Evolutionary conservation across 2,113 vertebrate genomes (phyloP), one percentile per base, ranked within the genome.

Genomic region (Todiramphus saurophagus): DNA sequence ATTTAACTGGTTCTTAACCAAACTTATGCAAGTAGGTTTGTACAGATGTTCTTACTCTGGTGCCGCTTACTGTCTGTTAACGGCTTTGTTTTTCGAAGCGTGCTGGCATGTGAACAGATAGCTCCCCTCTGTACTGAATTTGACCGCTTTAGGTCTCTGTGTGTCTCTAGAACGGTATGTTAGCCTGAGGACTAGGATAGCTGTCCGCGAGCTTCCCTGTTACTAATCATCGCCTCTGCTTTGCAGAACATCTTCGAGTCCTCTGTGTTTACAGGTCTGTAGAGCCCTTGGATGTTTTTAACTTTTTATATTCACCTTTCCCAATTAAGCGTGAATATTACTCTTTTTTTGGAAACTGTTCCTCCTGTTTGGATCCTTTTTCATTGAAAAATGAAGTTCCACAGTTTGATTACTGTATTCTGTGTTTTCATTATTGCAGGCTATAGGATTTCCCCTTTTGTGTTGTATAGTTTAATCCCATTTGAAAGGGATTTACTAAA

Each of bases 171-270:
- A 92, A 15, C 0, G 16, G 39, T 63, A 0, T 0, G 0, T 74
- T 59, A 74, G 66, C 72, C 67, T n/a, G 13, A 63, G 75, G 73
- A 87, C 69, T 86, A 88, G 46, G 10, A 21, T 24, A 50, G 94
- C 58, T 82, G 56, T 79, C 46, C 14, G n/a, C 50, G 66, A 59
- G 73, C 88, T 88, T 90, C 86, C 89, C 19, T 77, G 16, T 74
- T 92, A 83, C 90, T 97, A 95, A 96, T 92, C 51, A 12, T 39
- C 25, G n/a, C 31, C 74, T 96, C 81, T 94, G 94, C 96, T 95
- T 96, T 90, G 87, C 85, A 96, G 94, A 95, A 89, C 69, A 48
- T 79, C 60, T 72, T 62, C 66, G 17, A 68, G 90, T 92, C 75
- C 77, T 87, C 51, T 93, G 93, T 67, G 77, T 93, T 73, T 67